phyloP scores from a whole-genome alignment of 2,113 vertebrate species.

The Mormyrus iriodes region DNA sequence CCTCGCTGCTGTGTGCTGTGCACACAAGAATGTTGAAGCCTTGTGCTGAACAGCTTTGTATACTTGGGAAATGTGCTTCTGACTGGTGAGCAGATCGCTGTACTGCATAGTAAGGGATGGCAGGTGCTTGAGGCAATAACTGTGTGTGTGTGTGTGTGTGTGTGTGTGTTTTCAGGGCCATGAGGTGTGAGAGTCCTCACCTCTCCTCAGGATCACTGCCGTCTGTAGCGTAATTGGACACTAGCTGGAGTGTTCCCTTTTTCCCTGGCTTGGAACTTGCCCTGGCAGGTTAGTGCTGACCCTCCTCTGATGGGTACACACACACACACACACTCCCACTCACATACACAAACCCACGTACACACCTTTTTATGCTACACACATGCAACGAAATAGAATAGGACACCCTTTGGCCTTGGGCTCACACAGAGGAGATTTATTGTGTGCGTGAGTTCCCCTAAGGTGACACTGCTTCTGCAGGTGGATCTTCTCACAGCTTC shows the following conservation, averaged over 20 bases:
- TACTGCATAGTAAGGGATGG: not conserved
- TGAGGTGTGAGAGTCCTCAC: slow-evolving; percentile 84
- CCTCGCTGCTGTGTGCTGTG: not conserved
- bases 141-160: not conserved
- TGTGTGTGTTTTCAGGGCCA: slow-evolving; percentile 65
- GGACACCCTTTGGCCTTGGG: not conserved
- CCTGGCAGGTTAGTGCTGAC: slow-evolving; percentile 7
- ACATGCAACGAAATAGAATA: not conserved
- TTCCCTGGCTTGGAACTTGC: slow-evolving; percentile 87
- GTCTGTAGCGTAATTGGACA: slow-evolving; percentile 74
- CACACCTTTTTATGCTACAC: not conserved
- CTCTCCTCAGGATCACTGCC: slow-evolving; percentile 84
- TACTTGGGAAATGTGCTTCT: not conserved
- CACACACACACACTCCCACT: not conserved
- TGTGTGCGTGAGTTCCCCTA: not conserved
- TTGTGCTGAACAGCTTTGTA: not conserved
- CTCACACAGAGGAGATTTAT: not conserved
- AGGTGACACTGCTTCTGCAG: not conserved
- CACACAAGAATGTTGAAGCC: not conserved
- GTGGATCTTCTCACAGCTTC: not conserved
- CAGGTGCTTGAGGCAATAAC: not conserved
- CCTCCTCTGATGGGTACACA: not conserved
- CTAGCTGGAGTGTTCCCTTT: slow-evolving; percentile 90
- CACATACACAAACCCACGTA: not conserved
- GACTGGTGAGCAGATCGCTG: not conserved